Evolutionary conservation across 64 coral and sea anemone species (phyloP).

Genomic region (Astreopora myriophthalma): DNA sequence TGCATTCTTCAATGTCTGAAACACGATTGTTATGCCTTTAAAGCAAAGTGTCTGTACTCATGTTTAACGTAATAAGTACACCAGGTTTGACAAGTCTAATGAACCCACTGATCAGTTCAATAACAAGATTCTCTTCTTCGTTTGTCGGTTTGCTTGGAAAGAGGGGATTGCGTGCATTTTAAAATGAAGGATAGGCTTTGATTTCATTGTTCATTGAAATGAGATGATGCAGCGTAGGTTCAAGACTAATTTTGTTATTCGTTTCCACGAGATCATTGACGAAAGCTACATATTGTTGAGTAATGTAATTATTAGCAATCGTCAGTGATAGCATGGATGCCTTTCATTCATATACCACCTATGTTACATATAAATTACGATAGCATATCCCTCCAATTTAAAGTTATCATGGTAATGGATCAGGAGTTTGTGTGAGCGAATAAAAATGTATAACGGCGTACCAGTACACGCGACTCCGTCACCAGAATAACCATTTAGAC

Average conservation of each 20-base stretch:
- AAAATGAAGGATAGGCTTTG: too few species aligned
- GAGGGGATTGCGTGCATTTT: too few species aligned
- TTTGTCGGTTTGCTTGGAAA: too few species aligned
- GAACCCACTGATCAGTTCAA: too few species aligned
- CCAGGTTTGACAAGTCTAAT: too few species aligned
- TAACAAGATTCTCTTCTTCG: too few species aligned
- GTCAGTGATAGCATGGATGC: not conserved
- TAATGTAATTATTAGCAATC: not conserved
- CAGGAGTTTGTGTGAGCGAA: not conserved
- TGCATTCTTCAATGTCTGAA: slow-evolving; percentile 63
- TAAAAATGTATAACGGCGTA: not conserved
- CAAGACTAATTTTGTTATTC: too few species aligned
- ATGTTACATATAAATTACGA: not conserved
- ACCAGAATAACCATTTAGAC: slow-evolving; percentile 74
- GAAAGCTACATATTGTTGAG: not conserved
- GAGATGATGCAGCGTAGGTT: too few species aligned
- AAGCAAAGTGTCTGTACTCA: too few species aligned
- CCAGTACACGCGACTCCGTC: slow-evolving; percentile 70
- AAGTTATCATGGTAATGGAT: not conserved
- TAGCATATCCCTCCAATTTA: not conserved
- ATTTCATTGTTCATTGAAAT: too few species aligned
- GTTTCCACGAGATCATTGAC: too few species aligned
- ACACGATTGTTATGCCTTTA: not conserved
- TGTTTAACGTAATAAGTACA: too few species aligned
- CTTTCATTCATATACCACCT: not conserved